Evolutionary conservation across 2,113 vertebrate species (phyloP), one percentile per base, ranked within the genome.

Genomic region (Podarcis muralis): DNA sequence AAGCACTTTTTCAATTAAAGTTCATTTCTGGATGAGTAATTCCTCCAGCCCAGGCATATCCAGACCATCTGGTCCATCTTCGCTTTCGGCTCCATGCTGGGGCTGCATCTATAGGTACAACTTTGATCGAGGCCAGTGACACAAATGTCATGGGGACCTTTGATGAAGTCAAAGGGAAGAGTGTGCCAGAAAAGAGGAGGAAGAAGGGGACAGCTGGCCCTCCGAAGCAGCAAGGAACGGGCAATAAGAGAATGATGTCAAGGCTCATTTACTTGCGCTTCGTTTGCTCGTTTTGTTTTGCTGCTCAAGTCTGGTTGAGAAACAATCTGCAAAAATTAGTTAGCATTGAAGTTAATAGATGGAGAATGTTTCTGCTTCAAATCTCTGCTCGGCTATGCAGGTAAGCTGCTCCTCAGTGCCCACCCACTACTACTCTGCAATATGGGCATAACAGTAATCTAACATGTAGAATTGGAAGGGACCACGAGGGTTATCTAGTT

Each of bases 1-100:
- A 94, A 91, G 82, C 0, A 8, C 3, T 1, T 75, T 89, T 88
- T 90, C 90, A 94, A 95, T 95, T 93, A 92, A 91, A 93, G 88
- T 90, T 93, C 92, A 95, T 94, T 95, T 95, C 84, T 92, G 89
- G 89, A 88, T 93, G 91, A 94, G 69, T 89, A 32, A 69, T 91
- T 90, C 90, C 88, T 91, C 85, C 89, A 87, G 88, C 88, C 90
- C 93, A 90, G 89, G 91, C 89, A 2, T 92, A 89, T 89, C 92
- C 81, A 0, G 0, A 0, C 93, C 92, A 95, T 93, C 93, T 95
- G 91, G 89, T 89, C 0, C 0, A 90, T 83, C 83, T 74, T 20
- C 2, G 3, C 27, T 0, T 1, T 77, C 57, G 88, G 85, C 35
- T 83, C 37, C 90, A 71, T 65, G 40, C 79, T 87, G 0, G 0